A percentile compares a stretch with the other conserved stretches of the same genome.
phyloP scores from a whole-genome alignment of 2,797 vertebrate species.

The Percopsis omiscomaycus region DNA sequence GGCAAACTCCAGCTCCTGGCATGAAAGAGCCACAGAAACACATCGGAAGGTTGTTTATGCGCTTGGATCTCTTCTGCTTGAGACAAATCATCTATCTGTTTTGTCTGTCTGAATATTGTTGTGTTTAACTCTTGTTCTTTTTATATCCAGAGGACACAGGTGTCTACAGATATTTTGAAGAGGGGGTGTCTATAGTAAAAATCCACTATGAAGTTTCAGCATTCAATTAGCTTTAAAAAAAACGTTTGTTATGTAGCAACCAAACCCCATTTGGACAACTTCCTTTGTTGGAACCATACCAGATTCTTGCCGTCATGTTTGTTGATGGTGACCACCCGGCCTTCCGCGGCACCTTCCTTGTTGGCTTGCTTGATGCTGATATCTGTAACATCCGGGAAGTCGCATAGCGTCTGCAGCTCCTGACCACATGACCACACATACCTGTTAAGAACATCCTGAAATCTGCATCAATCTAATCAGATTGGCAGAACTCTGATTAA shows the following conservation, averaged over 20 bases:
- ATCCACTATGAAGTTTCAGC: not conserved
- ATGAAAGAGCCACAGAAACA: not conserved
- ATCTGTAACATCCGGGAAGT: slow-evolving; percentile 94
- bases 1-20: slow-evolving; percentile 90
- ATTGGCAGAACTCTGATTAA: no score
- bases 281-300: slow-evolving; percentile 63
- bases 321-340: slow-evolving; percentile 91
- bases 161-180: not conserved
- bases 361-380: slow-evolving; percentile 92
- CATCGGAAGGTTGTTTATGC: no score
- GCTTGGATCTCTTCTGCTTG: no score
- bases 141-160: not conserved
- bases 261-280: not conserved
- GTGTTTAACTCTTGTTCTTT: not conserved
- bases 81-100: no score
- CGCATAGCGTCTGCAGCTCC: slow-evolving; percentile 91
- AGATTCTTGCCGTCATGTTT: slow-evolving; percentile 91
- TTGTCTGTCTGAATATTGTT: not conserved
- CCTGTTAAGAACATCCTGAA: not conserved
- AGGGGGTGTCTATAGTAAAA: not conserved
- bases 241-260: no score
- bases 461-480: not conserved
- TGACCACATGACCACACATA: slow-evolving; percentile 29
- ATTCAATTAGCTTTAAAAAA: not conserved
- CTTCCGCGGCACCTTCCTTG: slow-evolving; percentile 87